phyloP scores from a whole-genome alignment of 2,888 invertebrate genomes.

The Aphodius granarius region DNA sequence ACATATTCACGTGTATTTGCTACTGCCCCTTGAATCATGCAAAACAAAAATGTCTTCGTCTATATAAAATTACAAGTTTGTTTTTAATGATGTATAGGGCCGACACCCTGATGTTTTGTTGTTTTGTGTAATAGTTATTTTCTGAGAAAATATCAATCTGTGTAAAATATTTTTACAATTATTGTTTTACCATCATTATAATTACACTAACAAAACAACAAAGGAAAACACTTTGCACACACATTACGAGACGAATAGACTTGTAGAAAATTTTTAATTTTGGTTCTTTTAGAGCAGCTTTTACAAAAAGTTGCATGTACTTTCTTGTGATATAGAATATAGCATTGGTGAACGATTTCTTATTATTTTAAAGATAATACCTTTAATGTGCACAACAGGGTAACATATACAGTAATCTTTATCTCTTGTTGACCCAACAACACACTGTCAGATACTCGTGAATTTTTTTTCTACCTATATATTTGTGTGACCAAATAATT shows the following conservation, averaged over 20 bases:
- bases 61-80: neutral
- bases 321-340: slow-evolving; percentile 6
- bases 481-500: no score
- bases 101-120: neutral
- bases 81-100: neutral
- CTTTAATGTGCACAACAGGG: no score
- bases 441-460: no score
- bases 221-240: slow-evolving; percentile 1
- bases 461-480: no score
- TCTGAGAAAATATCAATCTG: neutral
- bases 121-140: neutral
- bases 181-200: no score
- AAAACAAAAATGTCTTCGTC: neutral
- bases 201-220: neutral
- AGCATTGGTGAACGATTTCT: slow-evolving; percentile 4
- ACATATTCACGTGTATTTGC: neutral
- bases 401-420: no score
- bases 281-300: slow-evolving; percentile 7
- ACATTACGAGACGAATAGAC: neutral
- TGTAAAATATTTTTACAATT: no score
- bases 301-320: slow-evolving; percentile 6
- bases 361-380: neutral
- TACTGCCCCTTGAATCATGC: neutral
- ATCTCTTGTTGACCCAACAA: no score
- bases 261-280: neutral